Evolutionary conservation across 2,797 vertebrate genomes (phyloP), one percentile per base, ranked within the genome.

Genomic region (Fratercula arctica): DNA sequence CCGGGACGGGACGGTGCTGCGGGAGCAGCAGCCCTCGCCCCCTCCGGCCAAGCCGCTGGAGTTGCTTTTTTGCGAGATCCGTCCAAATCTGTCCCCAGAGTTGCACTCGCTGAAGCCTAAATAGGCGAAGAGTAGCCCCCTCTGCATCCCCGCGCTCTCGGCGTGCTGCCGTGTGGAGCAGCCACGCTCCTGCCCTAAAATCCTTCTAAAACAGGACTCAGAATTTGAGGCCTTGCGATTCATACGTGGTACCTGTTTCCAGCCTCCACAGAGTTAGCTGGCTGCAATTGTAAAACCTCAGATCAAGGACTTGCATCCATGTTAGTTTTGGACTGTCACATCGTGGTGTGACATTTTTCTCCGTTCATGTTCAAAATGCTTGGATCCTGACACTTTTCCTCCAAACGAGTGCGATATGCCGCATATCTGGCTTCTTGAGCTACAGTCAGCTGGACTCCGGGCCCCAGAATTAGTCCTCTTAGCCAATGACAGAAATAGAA

Each of bases 371-470:
- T 70, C 26, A 46, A n/a, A 95, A 46, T 35, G 45, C 13, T 60
- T 63, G 16, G 19, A 59, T 82, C 53, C 7, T 45, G 28, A 29
- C 29, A 14, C 41, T 41, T 73, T 13, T 19, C 6, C 9, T 63
- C 28, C 35, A 67, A 54, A 68, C 10, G 18, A 12, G 24, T 2
- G 0, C 43, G 9, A 1, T 31, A 10, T 29, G n/a, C 7, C 11
- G 13, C 2, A 1, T 43, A 3, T 41, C 46, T 64, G 21, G 9
- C 25, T 45, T 13, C 35, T 35, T 29, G 7, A 80, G 41, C 41
- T 72, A 21, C n/a, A 7, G 29, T 53, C 50, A 57, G 50, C 53
- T 39, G 76, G 41, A n/a, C 15, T 10, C 0, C 48, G n/a, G 16
- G 53, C 31, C n/a, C 10, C 23, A 33, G 45, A 84, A 70, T 18